Percentiles rank a stretch among this genome's conserved stretches.
Evolutionary conservation across 2,888 invertebrate species (phyloP).

Genomic region (Leptura quadrifasciata): DNA sequence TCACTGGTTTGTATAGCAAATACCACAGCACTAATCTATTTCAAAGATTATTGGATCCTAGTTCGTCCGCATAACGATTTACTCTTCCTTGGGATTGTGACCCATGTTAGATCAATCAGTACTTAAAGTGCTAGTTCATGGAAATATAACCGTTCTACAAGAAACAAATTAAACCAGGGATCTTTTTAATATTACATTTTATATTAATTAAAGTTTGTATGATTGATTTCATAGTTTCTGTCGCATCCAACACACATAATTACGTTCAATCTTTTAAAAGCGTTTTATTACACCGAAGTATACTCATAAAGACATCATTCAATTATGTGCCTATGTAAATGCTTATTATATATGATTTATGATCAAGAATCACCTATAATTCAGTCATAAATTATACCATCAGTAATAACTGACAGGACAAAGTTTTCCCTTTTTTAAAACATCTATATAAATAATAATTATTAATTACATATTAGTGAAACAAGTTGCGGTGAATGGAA

Average conservation of each 20-base stretch:
- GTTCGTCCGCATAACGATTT: too few relatives aligned
- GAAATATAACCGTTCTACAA: too few relatives aligned
- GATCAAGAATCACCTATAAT: slow-evolving; percentile 5
- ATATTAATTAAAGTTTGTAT: not conserved
- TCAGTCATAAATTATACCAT: not conserved
- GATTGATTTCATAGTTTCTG: not conserved
- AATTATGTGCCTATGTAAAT: not conserved
- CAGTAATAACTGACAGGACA: not conserved
- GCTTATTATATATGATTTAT: slow-evolving; percentile 47
- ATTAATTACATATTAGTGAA: not conserved
- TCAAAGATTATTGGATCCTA: too few relatives aligned
- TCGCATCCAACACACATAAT: not conserved
- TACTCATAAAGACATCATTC: slow-evolving; percentile 18
- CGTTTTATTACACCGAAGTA: not conserved
- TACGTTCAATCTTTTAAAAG: not conserved
- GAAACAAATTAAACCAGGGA: too few relatives aligned
- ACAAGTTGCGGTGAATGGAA: not conserved
- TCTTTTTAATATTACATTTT: too few relatives aligned
- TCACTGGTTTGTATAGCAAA: too few relatives aligned
- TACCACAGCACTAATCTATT: too few relatives aligned
- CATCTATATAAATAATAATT: not conserved
- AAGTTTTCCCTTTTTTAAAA: not conserved
- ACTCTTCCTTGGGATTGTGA: too few relatives aligned
- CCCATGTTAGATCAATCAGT: too few relatives aligned
- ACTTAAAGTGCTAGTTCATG: too few relatives aligned